Evolutionary conservation across 2,888 invertebrate species (phyloP), one percentile per base, ranked within the genome.

Genomic region (Ichneumoninae sp.): DNA sequence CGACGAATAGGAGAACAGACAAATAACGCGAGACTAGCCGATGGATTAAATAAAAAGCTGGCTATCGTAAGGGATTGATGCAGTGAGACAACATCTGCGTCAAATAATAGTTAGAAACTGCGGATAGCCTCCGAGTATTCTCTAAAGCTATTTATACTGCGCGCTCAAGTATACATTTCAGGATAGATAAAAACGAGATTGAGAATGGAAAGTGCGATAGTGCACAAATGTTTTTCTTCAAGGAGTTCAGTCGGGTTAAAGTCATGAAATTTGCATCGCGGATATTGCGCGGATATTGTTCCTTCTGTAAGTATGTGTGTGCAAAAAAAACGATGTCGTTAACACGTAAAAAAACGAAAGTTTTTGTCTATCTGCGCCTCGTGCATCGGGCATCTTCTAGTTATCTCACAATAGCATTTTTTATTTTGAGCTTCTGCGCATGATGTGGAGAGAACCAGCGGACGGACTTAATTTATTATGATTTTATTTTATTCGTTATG

Each of bases 1-100:
- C 40, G 73, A 52, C 57, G 60, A 74, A 78, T 36, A 36, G 65
- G 76, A 76, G 26, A 30, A 54, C 10, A 60, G 65, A 83, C 33
- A 7, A 7, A 7, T 33, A 7, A 33, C 33, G 65, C 30, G 36
- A 73, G 44, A 57, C 60, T 57, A 52, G 36, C 2, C 40, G 73
- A 26, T 6, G 3, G 47, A 10, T 30, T n/a, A 26, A 30, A 60
- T 30, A 44, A 63, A 63, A 47, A 44, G 19, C 30, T 8, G 30
- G 60, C 10, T 44, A 26, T 44, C 26, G 1, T 8, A 10, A n/a
- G n/a, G 30, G 73, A n/a, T 30, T 44, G 40, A 6, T 19, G 40
- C 74, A 47, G 33, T 4, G 33, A 13, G 4, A 30, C 40, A 13
- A 63, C 44, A 74, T 60, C n/a, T 19, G 44, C 30, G 22, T 1